Evolutionary conservation across 35 echinoderm and acorn worm genomes (phyloP), one percentile per base, ranked within the genome.

Genomic region (Anneissia japonica): DNA sequence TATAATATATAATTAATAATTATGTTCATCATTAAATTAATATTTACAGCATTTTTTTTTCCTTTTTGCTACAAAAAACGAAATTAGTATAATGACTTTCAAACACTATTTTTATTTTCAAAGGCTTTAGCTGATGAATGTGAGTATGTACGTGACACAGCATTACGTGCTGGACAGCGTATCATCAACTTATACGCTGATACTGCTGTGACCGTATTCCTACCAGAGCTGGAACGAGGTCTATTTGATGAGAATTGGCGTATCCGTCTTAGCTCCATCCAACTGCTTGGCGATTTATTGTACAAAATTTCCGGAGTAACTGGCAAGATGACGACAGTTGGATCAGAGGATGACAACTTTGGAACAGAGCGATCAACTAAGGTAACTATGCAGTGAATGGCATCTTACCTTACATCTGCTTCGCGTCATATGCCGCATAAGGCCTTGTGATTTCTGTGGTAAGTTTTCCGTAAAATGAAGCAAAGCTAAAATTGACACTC

Each of bases 291-390:
- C 34, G 96, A 99, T 84, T 83, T 99, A 23, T 45, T 99, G 46
- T 99, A 94, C 80, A 83, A 84, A 33, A 93, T 99, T n/a, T 99
- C 96, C 38, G 96, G 96, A 26, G 96, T 99, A 55, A 94, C 96
- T 0, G 96, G 96, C 7, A 99, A 99, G 84, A 93, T 94, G 96
- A 94, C 92, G 0, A 99, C 96, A 4, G 96, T 91, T 11, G 92
- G 96, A 37, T 89, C 84, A 35, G 96, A 99, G 41, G 96, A 99
- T 90, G 96, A 99, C 72, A 99, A 99, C 90, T 99, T 99, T 99
- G 96, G 96, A 34, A 99, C 96, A 30, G 96, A 99, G 74, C 89
- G 94, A 38, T 99, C 96, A 30, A 99, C 96, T 30, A 99, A 99
- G 96, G 96, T 99, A 37, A 76, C 77, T 85, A 34, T n/a, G n/a